Evolutionary conservation across 1,140 invertebrate genomes (phyloP), one percentile per base, ranked within the genome.

Genomic region (Drosophila nigromelanica): DNA sequence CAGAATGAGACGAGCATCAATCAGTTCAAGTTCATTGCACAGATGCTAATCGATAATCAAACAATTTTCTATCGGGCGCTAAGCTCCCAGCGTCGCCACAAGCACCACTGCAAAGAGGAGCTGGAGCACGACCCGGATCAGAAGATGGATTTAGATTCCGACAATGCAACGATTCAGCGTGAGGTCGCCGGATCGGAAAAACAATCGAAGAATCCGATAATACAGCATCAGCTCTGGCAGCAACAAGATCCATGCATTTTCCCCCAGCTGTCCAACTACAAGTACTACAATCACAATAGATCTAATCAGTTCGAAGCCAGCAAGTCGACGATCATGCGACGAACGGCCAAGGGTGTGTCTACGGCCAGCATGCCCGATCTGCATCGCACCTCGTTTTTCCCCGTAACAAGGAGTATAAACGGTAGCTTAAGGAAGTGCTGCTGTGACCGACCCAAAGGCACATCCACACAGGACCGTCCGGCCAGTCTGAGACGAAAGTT

Each of bases 1-100:
- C 73, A 89, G 6, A 77, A 52, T 37, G 79, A 89, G 6, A 43
- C 79, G 5, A 89, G 52, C 39, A 10, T 80, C n/a, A 89, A 89
- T 40, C 83, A 87, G 35, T 87, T 87, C 43, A 87, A 87, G 35
- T 87, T 87, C 37, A 33, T 89, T 24, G 78, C 83, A 5, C 83
- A 83, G 40, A 79, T 87, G 83, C 69, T 87, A 0, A 83, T 89
- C n/a, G 76, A 89, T 47, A 89, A 51, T 24, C 78, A 89, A 47
- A 89, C 76, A 0, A 40, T 80, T 14, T 63, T 83, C 39, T 79
- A 77, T 50, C 50, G 64, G 3, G 59, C 71, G 0, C 39, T 81
- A 1, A 76, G 67, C 40, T 64, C 62, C 24, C 50, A 69, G 14
- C 68, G 51, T 7, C 4, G 6, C 0, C 21, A 27, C 18, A 70